phyloP scores from a whole-genome alignment of 2,888 invertebrate genomes.

The Sericinus montela region DNA sequence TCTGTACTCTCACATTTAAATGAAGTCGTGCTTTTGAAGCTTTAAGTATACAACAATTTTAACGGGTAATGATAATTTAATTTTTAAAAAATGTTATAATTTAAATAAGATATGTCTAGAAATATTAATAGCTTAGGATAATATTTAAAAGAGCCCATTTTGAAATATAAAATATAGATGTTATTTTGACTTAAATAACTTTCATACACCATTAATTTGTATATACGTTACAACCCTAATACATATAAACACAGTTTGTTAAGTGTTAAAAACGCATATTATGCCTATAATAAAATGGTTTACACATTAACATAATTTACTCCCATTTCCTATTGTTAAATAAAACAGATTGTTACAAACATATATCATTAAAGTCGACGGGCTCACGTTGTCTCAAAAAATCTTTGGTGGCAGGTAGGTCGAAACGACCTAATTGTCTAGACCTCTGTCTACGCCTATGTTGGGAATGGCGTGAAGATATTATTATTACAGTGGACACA shows the following conservation, averaged over 20 bases:
- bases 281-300: conserved; percentile 64
- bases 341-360: no score
- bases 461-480: no score
- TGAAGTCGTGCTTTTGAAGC: conserved; percentile 19
- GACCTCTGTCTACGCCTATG: no score
- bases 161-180: conserved; percentile 14
- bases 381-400: no score
- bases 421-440: no score
- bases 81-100: no score
- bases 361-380: no score
- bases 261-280: conserved; percentile 51
- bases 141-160: no score
- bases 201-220: conserved; percentile 32
- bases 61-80: not conserved
- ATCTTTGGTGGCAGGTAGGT: no score
- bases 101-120: no score
- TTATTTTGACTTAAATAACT: conserved; percentile 22
- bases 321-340: conserved; percentile 4
- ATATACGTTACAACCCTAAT: conserved; percentile 33
- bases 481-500: no score
- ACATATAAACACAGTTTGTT: conserved; percentile 46
- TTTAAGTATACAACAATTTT: not conserved
- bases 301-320: conserved; percentile 38
- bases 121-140: no score
- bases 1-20: not conserved